These are phyloP conservation scores for Caracal caracal DNA, from an alignment of 2,113 vertebrate genomes.

Conservation along the genomic window DNA sequence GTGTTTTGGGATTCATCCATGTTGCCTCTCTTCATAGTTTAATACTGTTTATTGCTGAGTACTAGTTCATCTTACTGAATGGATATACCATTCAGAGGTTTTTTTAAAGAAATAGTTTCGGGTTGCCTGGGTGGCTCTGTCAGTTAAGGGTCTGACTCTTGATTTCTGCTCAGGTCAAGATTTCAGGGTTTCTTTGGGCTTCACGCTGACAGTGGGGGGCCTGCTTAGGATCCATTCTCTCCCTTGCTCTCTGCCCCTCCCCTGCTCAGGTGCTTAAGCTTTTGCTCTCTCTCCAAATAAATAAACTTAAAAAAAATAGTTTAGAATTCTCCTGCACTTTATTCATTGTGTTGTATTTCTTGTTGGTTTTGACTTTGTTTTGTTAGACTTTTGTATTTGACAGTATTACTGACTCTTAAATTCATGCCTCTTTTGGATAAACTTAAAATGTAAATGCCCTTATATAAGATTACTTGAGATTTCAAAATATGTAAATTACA, in stretches of 20 bases:
- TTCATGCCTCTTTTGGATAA: background rate
- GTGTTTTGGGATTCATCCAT: background rate
- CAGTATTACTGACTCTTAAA: background rate
- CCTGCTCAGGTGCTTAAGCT: too few species aligned
- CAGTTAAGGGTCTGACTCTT: too few species aligned
- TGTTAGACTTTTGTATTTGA: conserved; percentile 8
- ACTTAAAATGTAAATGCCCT: background rate
- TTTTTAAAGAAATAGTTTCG: background rate
- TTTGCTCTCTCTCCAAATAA: too few species aligned
- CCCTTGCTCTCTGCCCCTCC: too few species aligned
- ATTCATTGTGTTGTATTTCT: background rate
- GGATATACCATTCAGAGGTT: background rate
- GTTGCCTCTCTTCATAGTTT: background rate
- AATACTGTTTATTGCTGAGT: background rate
- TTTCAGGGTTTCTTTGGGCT: too few species aligned
- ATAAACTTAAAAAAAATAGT: background rate
- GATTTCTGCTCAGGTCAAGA: too few species aligned
- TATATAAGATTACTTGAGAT: background rate
- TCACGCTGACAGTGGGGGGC: too few species aligned
- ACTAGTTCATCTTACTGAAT: background rate
- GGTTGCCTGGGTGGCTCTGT: too few species aligned
- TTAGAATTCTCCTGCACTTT: background rate
- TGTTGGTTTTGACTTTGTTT: background rate
- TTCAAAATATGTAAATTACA: background rate
- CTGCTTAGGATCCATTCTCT: too few species aligned